Base-by-base conservation (phyloP, 1,140 invertebrate genomes). In the Carposina sasakii region DNA sequence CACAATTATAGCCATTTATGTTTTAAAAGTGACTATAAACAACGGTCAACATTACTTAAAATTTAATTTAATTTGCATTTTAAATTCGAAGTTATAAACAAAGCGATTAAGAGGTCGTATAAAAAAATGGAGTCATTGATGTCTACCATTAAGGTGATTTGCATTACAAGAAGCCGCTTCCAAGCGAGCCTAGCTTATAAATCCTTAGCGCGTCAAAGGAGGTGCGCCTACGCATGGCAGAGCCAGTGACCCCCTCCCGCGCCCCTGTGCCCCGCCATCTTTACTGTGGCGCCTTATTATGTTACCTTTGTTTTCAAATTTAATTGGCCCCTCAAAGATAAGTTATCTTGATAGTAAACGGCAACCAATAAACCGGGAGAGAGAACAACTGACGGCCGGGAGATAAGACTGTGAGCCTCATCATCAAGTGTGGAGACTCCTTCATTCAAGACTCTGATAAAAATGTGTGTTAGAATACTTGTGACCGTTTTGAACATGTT, bases 271-370 rank as follows among this genome's bases (percentile, higher is more conserved):
- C 23, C 34, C 47, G 10, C 49, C n/a, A 30, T 3, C 58, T 63
- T 69, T 54, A 67, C 69, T 75, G 48, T 74, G 76, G 79, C 79
- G 76, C 79, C 75, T 81, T 83, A 81, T 81, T 81, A 79, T 77
- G 76, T 79, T 81, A 81, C 75, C 76, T 79, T 83, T 83, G 79
- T 83, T 83, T 83, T 83, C 73, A 83, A 83, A 83, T 83, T 81
- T 83, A 83, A 83, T 83, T 83, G 79, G 79, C 74, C 72, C 62
- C 73, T 76, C 68, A 64, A 49, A 83, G 79, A 83, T 83, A 83
- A 75, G 57, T 70, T 83, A 83, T 83, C 79, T 78, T 81, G 76
- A 83, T 83, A 83, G 81, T 81, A 81, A 83, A 82, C 75, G 78
- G 74, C 68, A 65, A 71, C 73, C 76, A 83, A 83, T 83, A 83